A percentile compares a stretch with the other conserved stretches of the same genome.
Conservation (phyloP, 2,888 invertebrate species). For the Theretra japonica region DNA sequence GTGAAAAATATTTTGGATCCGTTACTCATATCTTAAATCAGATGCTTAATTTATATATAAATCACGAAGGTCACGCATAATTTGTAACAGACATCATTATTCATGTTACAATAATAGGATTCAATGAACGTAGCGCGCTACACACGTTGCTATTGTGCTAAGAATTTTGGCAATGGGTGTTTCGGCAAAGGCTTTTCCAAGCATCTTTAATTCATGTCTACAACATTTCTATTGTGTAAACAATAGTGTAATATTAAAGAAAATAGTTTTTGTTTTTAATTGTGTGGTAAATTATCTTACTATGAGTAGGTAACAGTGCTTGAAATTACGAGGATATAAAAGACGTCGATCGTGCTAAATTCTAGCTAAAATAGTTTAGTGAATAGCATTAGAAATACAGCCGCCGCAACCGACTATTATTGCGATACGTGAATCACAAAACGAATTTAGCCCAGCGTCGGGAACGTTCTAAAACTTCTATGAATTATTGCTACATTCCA, state of each 20-base stretch:
- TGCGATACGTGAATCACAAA: slow-evolving; percentile 65
- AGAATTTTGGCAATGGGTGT: neutral
- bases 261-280: too few relatives aligned
- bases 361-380: neutral
- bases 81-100: neutral
- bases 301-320: neutral
- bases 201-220: neutral
- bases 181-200: neutral
- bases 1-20: slow-evolving; percentile 28
- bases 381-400: slow-evolving; percentile 47
- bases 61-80: neutral
- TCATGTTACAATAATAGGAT: slow-evolving; percentile 26
- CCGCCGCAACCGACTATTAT: slow-evolving; percentile 53
- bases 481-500: slow-evolving; percentile 49
- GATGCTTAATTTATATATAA: slow-evolving; percentile 11
- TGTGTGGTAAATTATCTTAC: neutral
- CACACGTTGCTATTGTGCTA: neutral
- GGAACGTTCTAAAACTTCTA: slow-evolving; percentile 59
- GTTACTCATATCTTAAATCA: slow-evolving; percentile 34
- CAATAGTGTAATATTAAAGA: neutral
- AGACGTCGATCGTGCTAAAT: neutral
- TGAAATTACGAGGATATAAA: slow-evolving; percentile 1
- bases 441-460: slow-evolving; percentile 59
- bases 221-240: neutral
- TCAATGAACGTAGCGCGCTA: slow-evolving; percentile 15